Conservation (phyloP, 37 sponge, comb jelly and placozoan genomes). For the Haliclona indistincta region DNA sequence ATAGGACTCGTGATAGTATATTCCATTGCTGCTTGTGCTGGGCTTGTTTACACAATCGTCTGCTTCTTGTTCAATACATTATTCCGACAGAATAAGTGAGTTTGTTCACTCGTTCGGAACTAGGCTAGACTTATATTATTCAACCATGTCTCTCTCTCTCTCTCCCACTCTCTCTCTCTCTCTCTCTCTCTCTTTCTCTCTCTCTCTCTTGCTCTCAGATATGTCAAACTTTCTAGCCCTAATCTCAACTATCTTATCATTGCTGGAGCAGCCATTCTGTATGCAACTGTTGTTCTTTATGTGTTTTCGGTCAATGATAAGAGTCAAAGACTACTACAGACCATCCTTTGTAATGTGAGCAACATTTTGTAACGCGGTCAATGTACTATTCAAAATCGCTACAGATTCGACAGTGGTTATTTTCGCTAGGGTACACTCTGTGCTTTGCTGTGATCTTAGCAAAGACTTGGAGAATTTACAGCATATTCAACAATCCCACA, state of each 20-base stretch:
- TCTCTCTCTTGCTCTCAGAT: too few species aligned
- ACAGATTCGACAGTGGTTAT: not conserved
- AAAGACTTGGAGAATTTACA: not conserved
- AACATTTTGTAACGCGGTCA: not conserved
- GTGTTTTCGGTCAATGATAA: too few species aligned
- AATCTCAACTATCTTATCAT: too few species aligned
- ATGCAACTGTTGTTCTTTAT: too few species aligned
- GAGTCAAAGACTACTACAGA: too few species aligned
- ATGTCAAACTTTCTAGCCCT: too few species aligned
- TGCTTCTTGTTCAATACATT: conserved; percentile 5
- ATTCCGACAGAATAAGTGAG: conserved; percentile 14
- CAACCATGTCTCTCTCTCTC: conserved; percentile 1
- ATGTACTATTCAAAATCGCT: not conserved
- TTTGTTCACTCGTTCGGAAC: too few species aligned
- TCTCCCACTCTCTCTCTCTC: too few species aligned
- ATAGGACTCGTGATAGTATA: not conserved
- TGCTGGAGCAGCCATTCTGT: too few species aligned
- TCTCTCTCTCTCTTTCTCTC: not conserved
- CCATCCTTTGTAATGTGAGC: too few species aligned
- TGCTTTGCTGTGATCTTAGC: not conserved
- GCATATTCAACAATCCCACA: conserved; percentile 44
- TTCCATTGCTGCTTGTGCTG: not conserved
- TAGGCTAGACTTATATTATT: too few species aligned
- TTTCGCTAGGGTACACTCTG: not conserved
- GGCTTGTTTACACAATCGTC: not conserved